Base-by-base conservation (phyloP, 2,797 vertebrate species). In the Remorina albescens region DNA sequence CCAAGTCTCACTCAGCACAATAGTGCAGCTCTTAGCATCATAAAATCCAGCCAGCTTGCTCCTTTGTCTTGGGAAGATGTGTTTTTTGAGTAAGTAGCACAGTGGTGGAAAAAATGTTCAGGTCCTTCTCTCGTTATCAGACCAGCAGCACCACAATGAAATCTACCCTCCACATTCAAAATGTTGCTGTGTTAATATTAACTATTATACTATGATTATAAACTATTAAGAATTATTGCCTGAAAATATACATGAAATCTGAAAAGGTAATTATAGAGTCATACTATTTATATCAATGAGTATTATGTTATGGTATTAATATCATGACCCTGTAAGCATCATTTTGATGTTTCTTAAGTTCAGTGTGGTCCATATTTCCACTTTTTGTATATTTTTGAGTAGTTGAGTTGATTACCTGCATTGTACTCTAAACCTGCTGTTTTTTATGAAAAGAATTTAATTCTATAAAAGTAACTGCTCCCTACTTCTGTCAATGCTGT, bases 1-100 rank as follows among this genome's bases (percentile, higher is more conserved):
- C 12, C 28, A 36, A 65, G 21, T 28, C 67, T 67, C 50, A 36
- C 37, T n/a, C 18, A 67, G n/a, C n/a, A n/a, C n/a, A n/a, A n/a
- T n/a, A n/a, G 30, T 28, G 18, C 28, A 28, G 39, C 50, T 58
- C 34, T 56, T 19, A n/a, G 12, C 10, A 26, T 18, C 13, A 42
- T 5, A 19, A 41, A 10, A 39, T 19, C 11, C 28, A 28, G 13
- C 16, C 1, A 34, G 21, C 11, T 25, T 21, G 6, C 44, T 32
- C 60, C 5, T 71, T 55, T 41, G 5, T 18, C 51, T 26, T 23
- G 1, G 5, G 6, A 64, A 36, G 26, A 6, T 34, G 19, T 26
- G 3, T 44, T 55, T n/a, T 67, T 23, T 16, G 6, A n/a, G 50
- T n/a, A 25, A 10, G 36, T n/a, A 72, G 21, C 23, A 23, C 19